Percentiles rank a stretch among this genome's conserved stretches.
Evolutionary conservation across 2,797 vertebrate genomes (phyloP).

Genomic region (Pseudomugil tenellus): DNA sequence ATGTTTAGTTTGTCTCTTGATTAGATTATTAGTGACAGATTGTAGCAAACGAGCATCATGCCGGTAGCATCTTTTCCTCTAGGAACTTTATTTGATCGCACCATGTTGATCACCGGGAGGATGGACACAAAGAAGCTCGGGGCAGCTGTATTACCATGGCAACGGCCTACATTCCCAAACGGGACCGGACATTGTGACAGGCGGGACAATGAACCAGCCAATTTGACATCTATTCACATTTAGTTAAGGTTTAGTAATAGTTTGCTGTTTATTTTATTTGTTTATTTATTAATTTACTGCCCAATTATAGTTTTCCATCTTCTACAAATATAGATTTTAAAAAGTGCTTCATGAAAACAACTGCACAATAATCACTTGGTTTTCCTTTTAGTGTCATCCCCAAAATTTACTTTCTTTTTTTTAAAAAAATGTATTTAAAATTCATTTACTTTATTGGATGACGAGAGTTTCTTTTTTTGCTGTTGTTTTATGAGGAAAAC

Average conservation of each 20-base stretch:
- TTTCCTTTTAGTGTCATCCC: neutral
- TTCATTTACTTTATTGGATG: neutral
- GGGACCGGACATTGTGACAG: slow-evolving; percentile 61
- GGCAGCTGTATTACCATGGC: slow-evolving; percentile 78
- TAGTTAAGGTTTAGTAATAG: neutral
- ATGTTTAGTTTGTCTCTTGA: neutral
- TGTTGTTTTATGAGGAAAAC: slow-evolving; percentile 6
- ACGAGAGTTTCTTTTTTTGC: too few species aligned
- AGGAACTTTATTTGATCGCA: slow-evolving; percentile 25
- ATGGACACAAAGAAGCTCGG: slow-evolving; percentile 56
- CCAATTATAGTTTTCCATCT: too few species aligned
- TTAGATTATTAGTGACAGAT: neutral
- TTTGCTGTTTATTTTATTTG: neutral
- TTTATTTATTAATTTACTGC: too few species aligned
- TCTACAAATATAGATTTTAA: neutral
- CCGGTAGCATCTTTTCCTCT: slow-evolving; percentile 1
- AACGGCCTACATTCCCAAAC: slow-evolving; percentile 78
- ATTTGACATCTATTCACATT: slow-evolving; percentile 3
- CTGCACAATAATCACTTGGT: neutral
- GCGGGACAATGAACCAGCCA: slow-evolving; percentile 28
- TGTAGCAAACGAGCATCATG: neutral
- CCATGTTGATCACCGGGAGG: slow-evolving; percentile 52
- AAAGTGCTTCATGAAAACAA: neutral
- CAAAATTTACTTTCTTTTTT: neutral
- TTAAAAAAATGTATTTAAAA: neutral